Base-by-base conservation (phyloP, 2,113 vertebrate species). In the Crotalus viridis region DNA sequence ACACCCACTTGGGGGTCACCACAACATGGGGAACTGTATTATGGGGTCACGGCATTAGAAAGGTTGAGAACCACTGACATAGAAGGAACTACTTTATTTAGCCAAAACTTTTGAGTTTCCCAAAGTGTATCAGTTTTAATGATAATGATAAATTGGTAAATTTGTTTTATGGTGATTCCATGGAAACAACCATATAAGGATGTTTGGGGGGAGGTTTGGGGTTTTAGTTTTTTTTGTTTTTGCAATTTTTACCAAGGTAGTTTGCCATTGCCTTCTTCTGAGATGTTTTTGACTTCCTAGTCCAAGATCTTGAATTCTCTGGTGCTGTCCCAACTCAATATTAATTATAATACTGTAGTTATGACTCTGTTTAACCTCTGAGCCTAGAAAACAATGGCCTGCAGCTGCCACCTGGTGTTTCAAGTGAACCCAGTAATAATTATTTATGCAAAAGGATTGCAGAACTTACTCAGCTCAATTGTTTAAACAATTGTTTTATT, bases 401-500 rank as follows among this genome's bases (percentile, higher is more conserved):
- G 92, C 93, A 93, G 33, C 74, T 43, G 17, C 19, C 55, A 24
- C 17, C 95, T 4, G 0, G 43, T 89, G 88, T 52, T 91, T 52
- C 24, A 28, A 57, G 86, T 39, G 90, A 87, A 61, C 69, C 94
- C 13, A 85, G 52, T 87, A 59, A 94, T 93, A 92, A 95, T 95
- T 92, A 92, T 94, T 89, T 88, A 69, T 95, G 92, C 26, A 94
- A 92, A 94, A 93, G 90, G 92, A 89, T 74, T 81, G 0, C 85
- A 59, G 89, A 15, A n/a, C 85, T 94, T 89, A 12, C 39, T 81
- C 89, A 90, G 74, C 90, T 91, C 92, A 95, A 91, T 94, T 93
- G 88, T 12, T 69, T n/a, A 69, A 69, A 69, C 10, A 69, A n/a
- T 94, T 92, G 46, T 39, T 3, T 90, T 57, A 87, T 94, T 93